Evolutionary conservation across 2,888 invertebrate genomes (phyloP), one percentile per base, ranked within the genome.

Genomic region (Julus scandinavius): DNA sequence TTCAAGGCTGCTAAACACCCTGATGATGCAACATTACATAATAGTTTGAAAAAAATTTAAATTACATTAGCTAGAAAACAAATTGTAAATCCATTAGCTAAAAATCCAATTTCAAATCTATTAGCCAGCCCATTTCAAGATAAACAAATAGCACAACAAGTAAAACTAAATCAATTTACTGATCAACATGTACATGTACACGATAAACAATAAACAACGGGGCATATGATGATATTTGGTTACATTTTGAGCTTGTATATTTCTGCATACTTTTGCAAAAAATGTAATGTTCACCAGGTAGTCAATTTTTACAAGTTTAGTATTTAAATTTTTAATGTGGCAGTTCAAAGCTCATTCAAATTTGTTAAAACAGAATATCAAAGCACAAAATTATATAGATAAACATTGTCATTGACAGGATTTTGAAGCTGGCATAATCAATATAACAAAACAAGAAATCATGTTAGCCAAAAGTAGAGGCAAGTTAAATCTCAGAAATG

Each of bases 171-270:
- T 72, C 29, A 29, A 72, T 72, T 72, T 72, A 72, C 72, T 72
- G 72, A 72, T 72, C 72, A 72, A 72, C 72, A 72, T 72, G n/a
- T 72, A 72, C 29, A 45, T 72, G 72, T 29, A 72, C 58, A 63
- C n/a, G 6, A 63, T 72, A 29, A 29, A 63, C 29, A 72, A 72
- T 29, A 72, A 29, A 29, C 29, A 72, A 72, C n/a, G 9, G 72
- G 1, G 72, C 29, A 72, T 29, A 72, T 72, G 29, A 7, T 9
- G 72, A 72, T 72, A 72, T 72, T 29, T 11, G 72, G 63, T 63
- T 63, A 63, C 63, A 72, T 6, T 29, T n/a, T 72, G 72, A 63
- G 63, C 63, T 20, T 20, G 63, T 20, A 72, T 11, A 72, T n/a
- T n/a, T 72, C 72, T 29, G 72, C 72, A 72, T 72, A 63, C n/a